These are phyloP conservation scores for Lumbricus terrestris DNA, from an alignment of 2,888 invertebrate species.

Conservation along the genomic window DNA sequence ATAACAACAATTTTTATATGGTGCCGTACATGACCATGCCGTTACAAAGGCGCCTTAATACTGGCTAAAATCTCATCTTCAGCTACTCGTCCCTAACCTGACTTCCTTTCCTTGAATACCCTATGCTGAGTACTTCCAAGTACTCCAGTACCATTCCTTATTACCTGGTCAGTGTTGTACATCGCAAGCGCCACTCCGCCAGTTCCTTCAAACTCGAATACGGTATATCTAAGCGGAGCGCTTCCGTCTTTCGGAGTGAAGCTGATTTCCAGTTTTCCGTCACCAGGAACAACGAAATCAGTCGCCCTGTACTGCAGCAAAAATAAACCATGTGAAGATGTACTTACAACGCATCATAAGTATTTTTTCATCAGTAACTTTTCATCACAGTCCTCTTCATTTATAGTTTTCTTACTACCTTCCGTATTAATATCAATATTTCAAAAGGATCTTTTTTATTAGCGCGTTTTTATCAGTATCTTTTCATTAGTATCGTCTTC, in stretches of 20 bases:
- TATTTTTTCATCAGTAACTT: not conserved
- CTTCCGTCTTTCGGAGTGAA: constrained; percentile 71
- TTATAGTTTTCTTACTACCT: not conserved
- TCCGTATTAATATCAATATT: no score
- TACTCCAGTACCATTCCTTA: not conserved
- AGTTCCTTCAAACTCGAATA: constrained; percentile 76
- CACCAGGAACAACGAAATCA: constrained; percentile 89
- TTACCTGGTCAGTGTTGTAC: constrained; percentile 88
- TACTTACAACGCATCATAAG: no score
- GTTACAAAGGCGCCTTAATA: no score
- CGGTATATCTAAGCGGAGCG: constrained; percentile 69
- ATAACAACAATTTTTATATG: no score
- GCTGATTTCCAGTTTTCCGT: constrained; percentile 81
- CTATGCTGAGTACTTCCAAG: no score
- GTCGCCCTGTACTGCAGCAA: constrained; percentile 69
- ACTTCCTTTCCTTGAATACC: no score
- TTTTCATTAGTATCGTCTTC: no score
- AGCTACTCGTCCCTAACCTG: not conserved
- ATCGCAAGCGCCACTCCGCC: constrained; percentile 88
- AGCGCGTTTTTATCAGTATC: no score
- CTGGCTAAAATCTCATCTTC: no score
- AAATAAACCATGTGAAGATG: no score
- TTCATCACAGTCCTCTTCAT: not conserved
- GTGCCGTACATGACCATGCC: no score
- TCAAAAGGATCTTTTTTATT: no score